A percentile compares a stretch with the other conserved stretches of the same genome.
Evolutionary conservation across 1,140 invertebrate species (phyloP).

Genomic region (Drosophila obscura): DNA sequence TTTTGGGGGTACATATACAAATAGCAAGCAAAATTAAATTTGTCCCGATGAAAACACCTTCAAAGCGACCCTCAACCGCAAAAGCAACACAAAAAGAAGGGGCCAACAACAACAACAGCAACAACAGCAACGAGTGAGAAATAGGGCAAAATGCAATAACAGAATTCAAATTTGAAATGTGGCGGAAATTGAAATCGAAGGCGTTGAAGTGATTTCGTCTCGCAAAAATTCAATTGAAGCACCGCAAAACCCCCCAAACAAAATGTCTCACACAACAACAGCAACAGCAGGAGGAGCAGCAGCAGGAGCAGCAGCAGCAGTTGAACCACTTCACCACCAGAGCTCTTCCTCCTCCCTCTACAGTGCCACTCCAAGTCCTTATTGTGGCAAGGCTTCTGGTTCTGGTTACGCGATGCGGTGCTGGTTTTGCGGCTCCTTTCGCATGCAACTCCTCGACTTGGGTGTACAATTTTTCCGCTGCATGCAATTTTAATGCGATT

Average conservation of each 20-base stretch:
- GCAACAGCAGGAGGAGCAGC: not conserved
- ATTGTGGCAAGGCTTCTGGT: slow-evolving; percentile 49
- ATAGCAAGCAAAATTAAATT: slow-evolving; percentile 15
- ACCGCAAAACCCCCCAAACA: slow-evolving; percentile 13
- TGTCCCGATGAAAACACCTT: slow-evolving; percentile 31
- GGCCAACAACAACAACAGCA: slow-evolving; percentile 7
- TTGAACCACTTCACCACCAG: slow-evolving; percentile 12
- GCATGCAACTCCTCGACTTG: slow-evolving; percentile 31
- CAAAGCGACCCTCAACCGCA: slow-evolving; percentile 14
- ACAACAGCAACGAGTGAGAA: slow-evolving; percentile 28
- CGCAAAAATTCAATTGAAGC: slow-evolving; percentile 77
- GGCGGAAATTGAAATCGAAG: slow-evolving; percentile 81
- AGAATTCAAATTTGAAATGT: slow-evolving; percentile 71
- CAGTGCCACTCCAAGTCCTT: slow-evolving; percentile 29
- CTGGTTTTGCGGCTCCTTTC: slow-evolving; percentile 44
- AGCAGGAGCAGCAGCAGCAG: no score
- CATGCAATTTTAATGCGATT: slow-evolving; percentile 82
- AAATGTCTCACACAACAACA: slow-evolving; percentile 58
- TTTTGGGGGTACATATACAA: not conserved
- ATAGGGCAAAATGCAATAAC: slow-evolving; percentile 61
- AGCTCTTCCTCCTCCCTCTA: not conserved
- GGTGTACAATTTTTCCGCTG: slow-evolving; percentile 61
- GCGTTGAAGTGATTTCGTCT: slow-evolving; percentile 82
- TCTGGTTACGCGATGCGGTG: slow-evolving; percentile 29
- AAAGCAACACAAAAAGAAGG: not conserved